phyloP scores from a whole-genome alignment of 2,797 vertebrate genomes.

The Pantherophis alleghaniensis region DNA sequence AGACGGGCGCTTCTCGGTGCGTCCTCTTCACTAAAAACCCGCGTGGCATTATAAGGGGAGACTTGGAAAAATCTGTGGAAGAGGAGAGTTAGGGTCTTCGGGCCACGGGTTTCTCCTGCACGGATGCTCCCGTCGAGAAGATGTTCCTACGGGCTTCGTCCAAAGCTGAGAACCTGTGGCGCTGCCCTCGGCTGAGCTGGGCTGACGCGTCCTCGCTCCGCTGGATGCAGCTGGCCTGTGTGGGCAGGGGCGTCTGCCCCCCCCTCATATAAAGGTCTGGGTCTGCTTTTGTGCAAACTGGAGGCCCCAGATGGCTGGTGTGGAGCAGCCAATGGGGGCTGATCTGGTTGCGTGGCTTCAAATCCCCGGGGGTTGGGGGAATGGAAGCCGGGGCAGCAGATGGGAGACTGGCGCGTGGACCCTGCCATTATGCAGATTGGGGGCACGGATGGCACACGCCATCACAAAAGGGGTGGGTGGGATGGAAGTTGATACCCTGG shows the following conservation, averaged over 20 bases:
- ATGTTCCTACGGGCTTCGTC: no score
- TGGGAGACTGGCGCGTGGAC: constrained; percentile 48
- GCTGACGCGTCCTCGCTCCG: background rate
- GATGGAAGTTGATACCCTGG: constrained; percentile 2
- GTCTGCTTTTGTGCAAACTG: constrained; percentile 54
- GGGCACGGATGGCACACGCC: constrained; percentile 60
- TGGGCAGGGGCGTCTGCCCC: background rate
- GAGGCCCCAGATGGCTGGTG: constrained; percentile 66
- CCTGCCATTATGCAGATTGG: constrained; percentile 65
- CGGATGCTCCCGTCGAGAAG: no score
- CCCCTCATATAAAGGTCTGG: constrained; percentile 58
- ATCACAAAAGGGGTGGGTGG: constrained; percentile 13
- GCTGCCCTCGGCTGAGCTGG: background rate
- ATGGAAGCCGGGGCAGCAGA: constrained; percentile 40
- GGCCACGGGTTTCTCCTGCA: no score
- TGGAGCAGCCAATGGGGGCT: constrained; percentile 59
- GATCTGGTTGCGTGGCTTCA: constrained; percentile 61
- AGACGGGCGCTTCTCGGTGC: constrained; percentile 51
- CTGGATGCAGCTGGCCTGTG: constrained; percentile 10
- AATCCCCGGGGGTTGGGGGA: constrained; percentile 43
- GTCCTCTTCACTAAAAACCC: constrained; percentile 69
- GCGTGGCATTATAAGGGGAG: constrained; percentile 56
- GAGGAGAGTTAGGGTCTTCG: background rate
- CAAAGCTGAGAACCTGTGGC: accelerated
- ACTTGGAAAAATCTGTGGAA: no score